A percentile compares a stretch with the other conserved stretches of the same genome.
Conservation (phyloP, 2,888 invertebrate genomes). For the Drosophila neonasuta region DNA sequence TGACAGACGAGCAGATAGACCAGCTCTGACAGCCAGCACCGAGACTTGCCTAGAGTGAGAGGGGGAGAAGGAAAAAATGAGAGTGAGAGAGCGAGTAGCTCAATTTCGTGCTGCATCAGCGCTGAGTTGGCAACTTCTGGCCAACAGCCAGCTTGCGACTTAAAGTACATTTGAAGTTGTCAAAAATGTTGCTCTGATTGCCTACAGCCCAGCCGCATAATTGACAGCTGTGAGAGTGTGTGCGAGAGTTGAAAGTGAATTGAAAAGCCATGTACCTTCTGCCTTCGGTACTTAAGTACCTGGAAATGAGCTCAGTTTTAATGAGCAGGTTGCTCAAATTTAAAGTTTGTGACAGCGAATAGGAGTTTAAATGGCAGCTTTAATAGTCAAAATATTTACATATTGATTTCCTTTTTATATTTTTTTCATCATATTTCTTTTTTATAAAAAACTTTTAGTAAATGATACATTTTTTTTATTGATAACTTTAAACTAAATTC, state of each 20-base stretch:
- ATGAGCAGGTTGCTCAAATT: not conserved
- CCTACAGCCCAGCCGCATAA: slow-evolving; percentile 21
- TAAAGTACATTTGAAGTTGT: slow-evolving; percentile 46
- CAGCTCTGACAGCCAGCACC: slow-evolving; percentile 20
- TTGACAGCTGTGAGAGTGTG: slow-evolving; percentile 11
- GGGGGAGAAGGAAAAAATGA: not conserved
- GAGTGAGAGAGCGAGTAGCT: slow-evolving; percentile 16
- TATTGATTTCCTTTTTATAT: no score
- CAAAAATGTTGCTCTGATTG: slow-evolving; percentile 41
- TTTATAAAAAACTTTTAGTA: no score
- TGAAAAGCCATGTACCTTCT: slow-evolving; percentile 4
- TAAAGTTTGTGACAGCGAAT: not conserved
- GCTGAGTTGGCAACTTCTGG: slow-evolving; percentile 55
- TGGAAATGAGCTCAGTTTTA: not conserved
- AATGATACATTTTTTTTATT: no score
- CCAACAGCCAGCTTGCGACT: slow-evolving; percentile 22
- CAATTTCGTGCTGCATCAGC: slow-evolving; percentile 50
- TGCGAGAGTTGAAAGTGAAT: slow-evolving; percentile 10
- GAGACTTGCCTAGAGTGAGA: not conserved
- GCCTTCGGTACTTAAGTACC: not conserved
- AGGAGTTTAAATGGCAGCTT: not conserved
- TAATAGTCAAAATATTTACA: no score
- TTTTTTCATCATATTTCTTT: no score
- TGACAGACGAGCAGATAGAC: slow-evolving; percentile 46
- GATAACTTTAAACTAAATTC: no score